Evolutionary conservation across 2,888 invertebrate species (phyloP), one percentile per base, ranked within the genome.

Genomic region (Catocala fraxini): DNA sequence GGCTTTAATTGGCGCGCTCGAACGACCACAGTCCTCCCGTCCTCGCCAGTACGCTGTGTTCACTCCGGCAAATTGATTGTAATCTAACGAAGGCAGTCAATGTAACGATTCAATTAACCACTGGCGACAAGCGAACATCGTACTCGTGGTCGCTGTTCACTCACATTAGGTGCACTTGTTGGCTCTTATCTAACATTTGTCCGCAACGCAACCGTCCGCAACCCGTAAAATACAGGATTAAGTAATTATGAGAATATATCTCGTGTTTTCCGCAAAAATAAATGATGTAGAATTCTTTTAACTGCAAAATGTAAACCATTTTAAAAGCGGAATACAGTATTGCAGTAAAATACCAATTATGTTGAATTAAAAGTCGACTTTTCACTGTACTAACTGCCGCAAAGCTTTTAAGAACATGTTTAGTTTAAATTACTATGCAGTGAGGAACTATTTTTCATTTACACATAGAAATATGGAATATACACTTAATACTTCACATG

Each of bases 1-100:
- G 51, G 55, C 43, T 65, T 69, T 77, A 77, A 77, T 77, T 77
- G 77, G 64, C 60, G 54, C 67, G 61, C 59, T 69, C 58, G 56
- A 67, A 46, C 60, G 67, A 70, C 59, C 65, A 59, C 66, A 53
- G 54, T 57, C 58, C 63, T 65, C 59, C 65, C 56, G 34, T 53
- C 63, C 63, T 68, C 59, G 51, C 62, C 60, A 67, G 59, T 62
- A 51, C 54, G 45, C 33, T 48, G 59, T 65, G 54, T 53, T 68
- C 59, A 49, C 65, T 76, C 59, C 53, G 34, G 60, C 33, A 68
- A 80, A 79, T 76, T 75, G 73, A 77, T 75, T 74, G 71, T 70
- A 70, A 73, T 74, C 71, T 67, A 66, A 65, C 60, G 59, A 62
- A 66, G 52, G 59, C 59, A 63, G 54, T 59, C 68, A 67, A 68